Percentiles rank a stretch among this genome's conserved stretches.
Conservation (phyloP, 2,797 vertebrate genomes). For the Sorex maritimensis region DNA sequence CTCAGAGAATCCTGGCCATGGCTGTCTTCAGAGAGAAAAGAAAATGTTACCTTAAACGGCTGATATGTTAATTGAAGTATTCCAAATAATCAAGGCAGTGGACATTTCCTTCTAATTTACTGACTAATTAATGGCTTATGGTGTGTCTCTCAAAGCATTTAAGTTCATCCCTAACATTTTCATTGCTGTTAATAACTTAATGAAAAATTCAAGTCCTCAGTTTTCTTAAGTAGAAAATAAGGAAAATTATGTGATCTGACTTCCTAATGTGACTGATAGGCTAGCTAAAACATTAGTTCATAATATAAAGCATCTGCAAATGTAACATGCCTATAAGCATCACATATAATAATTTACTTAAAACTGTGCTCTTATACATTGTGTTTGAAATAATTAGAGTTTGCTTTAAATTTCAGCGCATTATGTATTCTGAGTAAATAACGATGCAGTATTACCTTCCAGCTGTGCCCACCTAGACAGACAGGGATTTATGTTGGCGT, state of each 20-base stretch:
- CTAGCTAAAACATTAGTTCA: not conserved
- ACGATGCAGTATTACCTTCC: not conserved
- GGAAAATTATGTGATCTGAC: not conserved
- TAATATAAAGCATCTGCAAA: not conserved
- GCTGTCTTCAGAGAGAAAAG: too few relatives aligned
- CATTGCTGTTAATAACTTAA: not conserved
- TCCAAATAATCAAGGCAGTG: too few relatives aligned
- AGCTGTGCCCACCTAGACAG: not conserved
- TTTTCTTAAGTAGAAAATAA: not conserved
- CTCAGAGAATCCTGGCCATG: too few relatives aligned
- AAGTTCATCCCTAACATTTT: too few relatives aligned
- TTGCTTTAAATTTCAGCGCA: not conserved
- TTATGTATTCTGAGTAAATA: conserved; percentile 36
- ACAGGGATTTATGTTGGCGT: not conserved
- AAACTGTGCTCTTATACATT: too few relatives aligned
- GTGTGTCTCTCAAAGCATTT: too few relatives aligned
- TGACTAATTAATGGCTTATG: too few relatives aligned
- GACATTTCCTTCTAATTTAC: too few relatives aligned
- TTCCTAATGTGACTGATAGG: not conserved
- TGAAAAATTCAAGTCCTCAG: not conserved
- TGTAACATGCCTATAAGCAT: not conserved
- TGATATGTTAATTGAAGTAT: too few relatives aligned
- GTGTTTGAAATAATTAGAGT: too few relatives aligned
- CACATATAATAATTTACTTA: too few relatives aligned
- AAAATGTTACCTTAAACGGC: too few relatives aligned